phyloP scores from a whole-genome alignment of 2,113 vertebrate genomes.

The Syrrhaptes paradoxus region DNA sequence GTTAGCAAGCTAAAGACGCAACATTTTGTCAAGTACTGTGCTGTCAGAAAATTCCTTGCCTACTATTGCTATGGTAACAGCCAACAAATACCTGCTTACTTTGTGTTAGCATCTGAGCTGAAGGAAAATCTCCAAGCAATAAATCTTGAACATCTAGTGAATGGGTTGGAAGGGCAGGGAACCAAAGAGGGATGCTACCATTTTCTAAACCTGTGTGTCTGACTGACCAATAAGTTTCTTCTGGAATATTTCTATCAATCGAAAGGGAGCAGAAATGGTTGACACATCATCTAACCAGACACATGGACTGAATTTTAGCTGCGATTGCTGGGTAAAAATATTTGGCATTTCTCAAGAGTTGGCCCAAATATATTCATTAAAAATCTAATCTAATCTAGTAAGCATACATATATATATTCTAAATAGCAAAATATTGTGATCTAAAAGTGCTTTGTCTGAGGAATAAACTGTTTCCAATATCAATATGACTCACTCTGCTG shows the following conservation, averaged over 20 bases:
- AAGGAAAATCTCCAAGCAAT: background rate
- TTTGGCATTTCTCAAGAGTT: background rate
- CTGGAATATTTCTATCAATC: background rate
- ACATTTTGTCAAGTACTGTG: background rate
- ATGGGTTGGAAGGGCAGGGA: background rate
- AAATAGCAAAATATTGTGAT: background rate
- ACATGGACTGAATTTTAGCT: background rate
- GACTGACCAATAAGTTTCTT: background rate
- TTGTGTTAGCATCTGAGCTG: background rate
- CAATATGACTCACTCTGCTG: background rate
- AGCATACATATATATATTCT: background rate
- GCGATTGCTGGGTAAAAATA: background rate
- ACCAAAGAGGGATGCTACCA: background rate
- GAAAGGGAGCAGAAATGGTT: background rate
- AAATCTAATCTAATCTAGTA: background rate
- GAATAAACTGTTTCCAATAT: background rate
- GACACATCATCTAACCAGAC: background rate
- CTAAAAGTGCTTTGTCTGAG: background rate
- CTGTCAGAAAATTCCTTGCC: slow-evolving; percentile 22
- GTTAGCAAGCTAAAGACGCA: slow-evolving; percentile 34
- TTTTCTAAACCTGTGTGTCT: background rate
- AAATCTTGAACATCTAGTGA: background rate
- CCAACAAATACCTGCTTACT: background rate
- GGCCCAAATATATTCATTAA: background rate
- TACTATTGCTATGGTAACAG: slow-evolving; percentile 40